phyloP scores from a whole-genome alignment of 2,888 invertebrate genomes.

The Drosophila buzzatii region DNA sequence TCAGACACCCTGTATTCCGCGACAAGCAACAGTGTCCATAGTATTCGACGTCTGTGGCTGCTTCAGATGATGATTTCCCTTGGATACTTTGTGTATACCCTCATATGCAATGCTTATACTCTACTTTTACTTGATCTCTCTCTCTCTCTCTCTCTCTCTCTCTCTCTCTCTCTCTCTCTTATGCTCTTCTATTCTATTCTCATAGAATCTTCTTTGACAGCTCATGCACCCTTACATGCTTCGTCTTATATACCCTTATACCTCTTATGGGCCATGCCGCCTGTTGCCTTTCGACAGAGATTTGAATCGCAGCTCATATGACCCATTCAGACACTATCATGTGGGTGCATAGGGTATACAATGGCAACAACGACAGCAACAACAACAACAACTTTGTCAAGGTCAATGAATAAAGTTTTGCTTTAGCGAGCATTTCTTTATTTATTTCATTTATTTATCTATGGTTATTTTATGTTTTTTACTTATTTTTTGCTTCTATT shows the following conservation, averaged over 20 bases:
- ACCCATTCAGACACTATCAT: neutral
- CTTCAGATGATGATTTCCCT: too few species aligned
- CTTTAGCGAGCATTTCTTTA: conserved; percentile 7
- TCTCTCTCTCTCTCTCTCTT: too few species aligned
- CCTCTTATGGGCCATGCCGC: neutral
- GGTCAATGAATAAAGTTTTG: conserved; percentile 71
- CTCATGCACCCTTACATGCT: neutral
- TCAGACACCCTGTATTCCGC: neutral
- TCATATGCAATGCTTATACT: too few species aligned
- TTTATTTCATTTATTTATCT: conserved; percentile 24
- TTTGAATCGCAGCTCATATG: neutral
- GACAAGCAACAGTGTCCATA: neutral
- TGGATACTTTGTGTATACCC: too few species aligned
- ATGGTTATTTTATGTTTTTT: conserved; percentile 9
- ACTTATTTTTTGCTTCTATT: conserved; percentile 28
- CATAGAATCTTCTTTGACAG: too few species aligned
- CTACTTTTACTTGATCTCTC: too few species aligned
- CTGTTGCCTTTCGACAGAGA: neutral
- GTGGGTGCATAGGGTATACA: conserved; percentile 30
- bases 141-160: too few species aligned
- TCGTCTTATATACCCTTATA: neutral
- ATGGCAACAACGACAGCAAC: conserved; percentile 27
- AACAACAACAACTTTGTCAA: conserved; percentile 51
- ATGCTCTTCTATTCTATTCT: too few species aligned
- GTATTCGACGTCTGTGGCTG: too few species aligned